Percentiles rank a stretch among this genome's conserved stretches.
phyloP scores from a whole-genome alignment of 1,140 invertebrate species.

The Acyrthosiphon pisum region DNA sequence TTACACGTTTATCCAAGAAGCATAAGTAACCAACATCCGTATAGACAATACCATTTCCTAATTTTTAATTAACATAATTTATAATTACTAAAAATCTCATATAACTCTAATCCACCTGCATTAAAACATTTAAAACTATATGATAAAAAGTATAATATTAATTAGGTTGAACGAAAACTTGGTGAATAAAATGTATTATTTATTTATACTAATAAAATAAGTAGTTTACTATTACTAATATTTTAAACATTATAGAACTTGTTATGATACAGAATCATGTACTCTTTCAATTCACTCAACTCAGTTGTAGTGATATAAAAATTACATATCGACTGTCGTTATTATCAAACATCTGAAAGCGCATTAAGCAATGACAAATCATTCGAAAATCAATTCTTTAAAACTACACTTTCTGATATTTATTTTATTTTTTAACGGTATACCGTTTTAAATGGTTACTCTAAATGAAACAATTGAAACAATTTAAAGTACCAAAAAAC shows the following conservation, averaged over 20 bases:
- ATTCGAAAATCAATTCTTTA: too few relatives aligned
- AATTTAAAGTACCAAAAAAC: too few relatives aligned
- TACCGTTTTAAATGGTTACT: too few relatives aligned
- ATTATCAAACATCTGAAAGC: neutral
- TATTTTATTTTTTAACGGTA: too few relatives aligned
- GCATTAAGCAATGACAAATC: too few relatives aligned
- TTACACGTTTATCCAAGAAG: too few relatives aligned
- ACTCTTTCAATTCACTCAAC: neutral
- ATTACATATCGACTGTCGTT: neutral
- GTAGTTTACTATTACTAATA: neutral
- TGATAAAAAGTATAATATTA: neutral
- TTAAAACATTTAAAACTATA: too few relatives aligned
- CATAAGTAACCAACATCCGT: neutral
- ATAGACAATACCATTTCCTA: neutral
- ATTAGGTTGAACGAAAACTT: neutral
- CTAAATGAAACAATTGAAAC: too few relatives aligned
- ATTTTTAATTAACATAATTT: neutral
- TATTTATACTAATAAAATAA: neutral
- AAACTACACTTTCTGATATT: too few relatives aligned
- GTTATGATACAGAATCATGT: neutral
- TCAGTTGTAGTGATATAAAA: neutral
- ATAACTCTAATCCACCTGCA: neutral
- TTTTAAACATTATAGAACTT: neutral
- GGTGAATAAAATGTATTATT: neutral
- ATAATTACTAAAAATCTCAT: neutral